These are phyloP conservation scores for Pseudonaja textilis DNA, from an alignment of 2,113 vertebrate species.

Conservation along the genomic window DNA sequence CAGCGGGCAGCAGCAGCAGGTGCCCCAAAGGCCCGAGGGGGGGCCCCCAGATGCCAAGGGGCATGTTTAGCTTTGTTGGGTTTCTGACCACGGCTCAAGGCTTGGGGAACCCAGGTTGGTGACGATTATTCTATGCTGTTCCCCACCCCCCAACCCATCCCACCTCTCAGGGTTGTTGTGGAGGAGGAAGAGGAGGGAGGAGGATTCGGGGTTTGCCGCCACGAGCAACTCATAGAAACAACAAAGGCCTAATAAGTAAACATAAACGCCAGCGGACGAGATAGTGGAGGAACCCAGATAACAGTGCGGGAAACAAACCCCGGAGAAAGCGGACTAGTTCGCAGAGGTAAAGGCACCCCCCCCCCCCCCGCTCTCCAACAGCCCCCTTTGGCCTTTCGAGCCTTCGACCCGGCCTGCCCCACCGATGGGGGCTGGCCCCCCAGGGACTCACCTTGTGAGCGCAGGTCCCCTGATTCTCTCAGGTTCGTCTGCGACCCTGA, in stretches of 20 bases:
- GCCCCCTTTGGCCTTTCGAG: background rate
- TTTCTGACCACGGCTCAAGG: background rate
- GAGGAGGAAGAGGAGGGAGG: too few species aligned
- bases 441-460: constrained; percentile 83
- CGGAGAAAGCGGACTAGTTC: fast-evolving
- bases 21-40: background rate
- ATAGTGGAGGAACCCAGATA: background rate
- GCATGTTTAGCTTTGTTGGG: background rate
- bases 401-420: background rate
- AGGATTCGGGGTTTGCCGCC: background rate
- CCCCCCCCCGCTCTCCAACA: background rate
- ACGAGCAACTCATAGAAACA: background rate
- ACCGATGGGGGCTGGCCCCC: background rate
- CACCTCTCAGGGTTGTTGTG: background rate
- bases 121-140: too few species aligned
- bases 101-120: background rate
- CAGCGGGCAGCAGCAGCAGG: background rate
- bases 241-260: background rate
- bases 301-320: background rate
- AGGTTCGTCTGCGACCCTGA: constrained; percentile 97
- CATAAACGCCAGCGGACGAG: background rate
- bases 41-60: background rate
- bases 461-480: constrained; percentile 96
- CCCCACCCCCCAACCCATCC: background rate
- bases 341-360: background rate